Percentiles rank a stretch among this genome's conserved stretches.
Conservation (phyloP, 1,140 invertebrate species). For the Drosophila kikkawai region DNA sequence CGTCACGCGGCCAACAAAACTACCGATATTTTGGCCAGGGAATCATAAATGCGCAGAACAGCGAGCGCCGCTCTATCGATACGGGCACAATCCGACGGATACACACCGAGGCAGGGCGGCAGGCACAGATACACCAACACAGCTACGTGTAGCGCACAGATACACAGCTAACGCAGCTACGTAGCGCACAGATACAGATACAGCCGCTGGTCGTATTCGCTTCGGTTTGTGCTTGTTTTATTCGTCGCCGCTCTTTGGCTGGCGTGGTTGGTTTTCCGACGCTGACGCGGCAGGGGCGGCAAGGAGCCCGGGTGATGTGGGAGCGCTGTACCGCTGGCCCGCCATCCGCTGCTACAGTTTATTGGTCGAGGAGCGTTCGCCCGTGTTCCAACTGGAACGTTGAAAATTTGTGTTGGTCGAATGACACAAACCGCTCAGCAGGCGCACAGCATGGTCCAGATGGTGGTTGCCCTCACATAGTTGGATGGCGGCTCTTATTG, state of each 20-base stretch:
- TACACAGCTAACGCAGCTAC: background rate
- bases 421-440: constrained; percentile 78
- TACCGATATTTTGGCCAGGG: constrained; percentile 81
- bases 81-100: constrained; percentile 54
- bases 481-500: constrained; percentile 85
- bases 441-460: constrained; percentile 61
- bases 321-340: constrained; percentile 28
- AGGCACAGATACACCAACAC: constrained; percentile 2
- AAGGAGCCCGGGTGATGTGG: constrained; percentile 12
- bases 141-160: constrained; percentile 7
- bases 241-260: constrained; percentile 73
- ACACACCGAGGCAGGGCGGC: constrained; percentile 23
- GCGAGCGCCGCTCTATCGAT: constrained; percentile 57
- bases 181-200: constrained; percentile 16
- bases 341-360: constrained; percentile 69
- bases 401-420: constrained; percentile 85
- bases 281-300: background rate
- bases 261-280: constrained; percentile 57
- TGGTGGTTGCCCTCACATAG: constrained; percentile 79
- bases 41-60: constrained; percentile 17
- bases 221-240: constrained; percentile 72
- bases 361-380: constrained; percentile 80
- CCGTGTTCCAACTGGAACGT: constrained; percentile 71
- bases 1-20: constrained; percentile 78
- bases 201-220: constrained; percentile 7